Conservation (phyloP, 2,888 invertebrate species). For the Pseudanteris insignis region DNA sequence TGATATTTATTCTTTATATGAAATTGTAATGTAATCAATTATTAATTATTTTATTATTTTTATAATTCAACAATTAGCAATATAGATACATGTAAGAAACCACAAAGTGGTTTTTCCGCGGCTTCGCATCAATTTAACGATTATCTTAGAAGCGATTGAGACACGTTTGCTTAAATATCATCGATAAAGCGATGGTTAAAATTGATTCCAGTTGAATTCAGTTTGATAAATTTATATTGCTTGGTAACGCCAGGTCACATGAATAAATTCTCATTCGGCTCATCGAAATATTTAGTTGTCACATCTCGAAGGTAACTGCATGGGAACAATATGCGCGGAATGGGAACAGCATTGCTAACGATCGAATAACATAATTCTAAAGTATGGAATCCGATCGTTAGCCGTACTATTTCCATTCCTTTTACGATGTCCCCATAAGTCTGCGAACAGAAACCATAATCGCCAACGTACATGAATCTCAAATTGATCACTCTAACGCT, state of each 20-base stretch:
- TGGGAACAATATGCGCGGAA: constrained; percentile 35
- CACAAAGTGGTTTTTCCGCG: too few species aligned
- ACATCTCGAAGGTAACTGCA: constrained; percentile 29
- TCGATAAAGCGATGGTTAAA: too few species aligned
- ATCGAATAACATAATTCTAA: constrained; percentile 32
- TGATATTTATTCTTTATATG: too few species aligned
- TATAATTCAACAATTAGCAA: too few species aligned
- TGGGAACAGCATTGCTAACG: constrained; percentile 32
- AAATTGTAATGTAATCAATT: too few species aligned
- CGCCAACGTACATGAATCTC: constrained; percentile 20
- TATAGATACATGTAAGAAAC: too few species aligned
- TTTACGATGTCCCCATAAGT: constrained; percentile 26
- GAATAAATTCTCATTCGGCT: constrained; percentile 27
- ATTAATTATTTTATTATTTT: too few species aligned
- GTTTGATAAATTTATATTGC: constrained; percentile 5
- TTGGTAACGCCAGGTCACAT: constrained; percentile 9
- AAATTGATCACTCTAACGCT: constrained; percentile 12
- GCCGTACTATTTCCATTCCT: constrained; percentile 26
- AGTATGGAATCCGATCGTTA: constrained; percentile 33
- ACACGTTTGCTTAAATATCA: too few species aligned
- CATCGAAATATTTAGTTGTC: constrained; percentile 40
- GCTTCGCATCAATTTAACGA: too few species aligned
- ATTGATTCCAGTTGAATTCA: too few species aligned
- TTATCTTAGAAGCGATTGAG: too few species aligned
- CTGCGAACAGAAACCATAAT: constrained; percentile 19